phyloP scores from a whole-genome alignment of 1,140 invertebrate species.

The Galleria mellonella region DNA sequence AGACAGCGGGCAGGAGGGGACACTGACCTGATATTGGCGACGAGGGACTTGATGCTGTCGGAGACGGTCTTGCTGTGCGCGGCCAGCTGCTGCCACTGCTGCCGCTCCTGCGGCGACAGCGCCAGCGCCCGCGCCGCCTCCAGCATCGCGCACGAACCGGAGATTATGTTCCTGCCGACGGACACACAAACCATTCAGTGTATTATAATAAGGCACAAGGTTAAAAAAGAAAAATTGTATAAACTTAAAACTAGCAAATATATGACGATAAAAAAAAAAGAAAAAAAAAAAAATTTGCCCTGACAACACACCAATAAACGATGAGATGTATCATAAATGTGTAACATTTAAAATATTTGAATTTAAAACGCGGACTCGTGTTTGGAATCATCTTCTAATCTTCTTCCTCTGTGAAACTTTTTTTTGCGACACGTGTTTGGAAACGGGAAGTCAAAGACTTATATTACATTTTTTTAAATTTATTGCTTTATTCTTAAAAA shows the following conservation, averaged over 20 bases:
- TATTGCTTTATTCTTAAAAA: no score
- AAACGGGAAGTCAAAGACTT: no score
- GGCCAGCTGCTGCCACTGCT: slow-evolving; percentile 94
- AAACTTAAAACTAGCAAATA: no score
- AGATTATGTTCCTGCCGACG: slow-evolving; percentile 72
- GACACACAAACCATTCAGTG: neutral
- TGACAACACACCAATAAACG: neutral
- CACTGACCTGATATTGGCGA: slow-evolving; percentile 87
- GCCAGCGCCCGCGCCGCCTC: slow-evolving; percentile 92
- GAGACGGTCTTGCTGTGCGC: slow-evolving; percentile 96
- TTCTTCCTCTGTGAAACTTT: no score
- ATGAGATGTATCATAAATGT: neutral
- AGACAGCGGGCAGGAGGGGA: no score
- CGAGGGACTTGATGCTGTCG: slow-evolving; percentile 95
- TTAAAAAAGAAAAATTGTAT: no score
- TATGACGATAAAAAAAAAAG: neutral
- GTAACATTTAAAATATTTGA: no score
- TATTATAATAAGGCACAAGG: no score
- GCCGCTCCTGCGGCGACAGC: slow-evolving; percentile 91
- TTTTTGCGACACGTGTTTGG: no score
- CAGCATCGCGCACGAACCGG: slow-evolving; percentile 93
- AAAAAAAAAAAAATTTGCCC: neutral
- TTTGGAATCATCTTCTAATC: no score
- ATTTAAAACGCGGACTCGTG: no score
- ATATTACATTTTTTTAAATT: no score